Percentiles rank a stretch among this genome's conserved stretches.
phyloP scores from a whole-genome alignment of 2,797 vertebrate species.

The Alexandromys oeconomus region DNA sequence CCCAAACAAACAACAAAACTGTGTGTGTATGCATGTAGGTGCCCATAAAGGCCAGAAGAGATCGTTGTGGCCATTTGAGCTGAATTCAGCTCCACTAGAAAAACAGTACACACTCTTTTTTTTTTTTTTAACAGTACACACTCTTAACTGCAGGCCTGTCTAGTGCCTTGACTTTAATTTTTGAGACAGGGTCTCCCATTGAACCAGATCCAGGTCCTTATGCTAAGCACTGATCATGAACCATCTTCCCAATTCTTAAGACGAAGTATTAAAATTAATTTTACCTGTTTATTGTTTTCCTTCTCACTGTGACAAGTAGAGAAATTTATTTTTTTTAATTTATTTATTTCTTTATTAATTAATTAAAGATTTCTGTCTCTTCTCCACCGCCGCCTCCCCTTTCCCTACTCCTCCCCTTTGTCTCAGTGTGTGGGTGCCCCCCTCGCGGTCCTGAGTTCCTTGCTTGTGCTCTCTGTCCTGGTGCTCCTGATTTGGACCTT shows the following conservation, averaged over 20 bases:
- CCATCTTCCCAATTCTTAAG: background rate
- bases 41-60: too few species aligned
- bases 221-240: background rate
- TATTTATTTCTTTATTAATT: too few species aligned
- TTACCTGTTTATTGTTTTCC: background rate
- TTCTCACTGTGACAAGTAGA: background rate
- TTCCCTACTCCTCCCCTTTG: too few species aligned
- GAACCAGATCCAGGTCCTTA: background rate
- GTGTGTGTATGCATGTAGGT: background rate
- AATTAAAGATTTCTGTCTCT: too few species aligned
- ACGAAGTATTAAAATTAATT: conserved; percentile 32
- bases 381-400: too few species aligned
- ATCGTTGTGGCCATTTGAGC: background rate
- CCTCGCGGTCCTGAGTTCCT: too few species aligned
- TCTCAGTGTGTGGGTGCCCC: too few species aligned
- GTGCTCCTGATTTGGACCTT: too few species aligned
- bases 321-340: too few species aligned
- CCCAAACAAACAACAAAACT: background rate
- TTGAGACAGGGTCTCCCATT: background rate
- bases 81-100: background rate
- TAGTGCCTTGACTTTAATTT: background rate
- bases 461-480: too few species aligned
- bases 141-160: background rate
- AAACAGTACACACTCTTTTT: background rate
- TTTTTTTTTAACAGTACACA: background rate